Conservation (phyloP, 2,888 invertebrate genomes). For the Euproctis similis region DNA sequence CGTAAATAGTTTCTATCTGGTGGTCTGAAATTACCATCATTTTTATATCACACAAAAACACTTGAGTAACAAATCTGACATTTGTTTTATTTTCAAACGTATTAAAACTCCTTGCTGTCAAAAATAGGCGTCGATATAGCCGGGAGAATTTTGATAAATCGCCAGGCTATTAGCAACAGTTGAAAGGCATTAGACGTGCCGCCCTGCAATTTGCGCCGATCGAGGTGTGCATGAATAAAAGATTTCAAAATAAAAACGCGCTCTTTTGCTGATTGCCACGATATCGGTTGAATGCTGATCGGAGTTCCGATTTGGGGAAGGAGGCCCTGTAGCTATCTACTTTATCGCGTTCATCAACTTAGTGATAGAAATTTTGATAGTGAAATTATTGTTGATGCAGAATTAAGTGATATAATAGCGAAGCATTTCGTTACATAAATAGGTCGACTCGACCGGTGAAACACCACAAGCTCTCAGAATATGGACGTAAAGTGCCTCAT, state of each 20-base stretch:
- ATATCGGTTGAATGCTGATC: constrained; percentile 46
- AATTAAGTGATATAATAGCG: no score
- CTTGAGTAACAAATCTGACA: no score
- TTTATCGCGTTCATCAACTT: constrained; percentile 32
- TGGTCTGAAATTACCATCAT: no score
- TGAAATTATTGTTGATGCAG: no score
- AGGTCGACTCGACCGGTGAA: no score
- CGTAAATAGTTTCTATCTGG: no score
- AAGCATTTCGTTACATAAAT: no score
- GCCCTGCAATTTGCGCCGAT: constrained; percentile 71
- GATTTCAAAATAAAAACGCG: constrained; percentile 64
- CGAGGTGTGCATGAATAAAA: constrained; percentile 63
- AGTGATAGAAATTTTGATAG: constrained; percentile 21
- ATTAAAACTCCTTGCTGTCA: no score
- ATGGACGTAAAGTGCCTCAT: no score
- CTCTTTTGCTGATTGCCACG: constrained; percentile 55
- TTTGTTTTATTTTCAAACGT: constrained; percentile 37
- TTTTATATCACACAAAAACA: no score
- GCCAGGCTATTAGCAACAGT: constrained; percentile 76
- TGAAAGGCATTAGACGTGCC: constrained; percentile 73
- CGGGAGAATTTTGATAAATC: constrained; percentile 70
- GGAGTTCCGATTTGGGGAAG: constrained; percentile 39
- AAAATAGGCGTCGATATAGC: no score
- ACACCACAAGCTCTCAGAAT: no score
- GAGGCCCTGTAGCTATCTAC: constrained; percentile 33